phyloP scores from a whole-genome alignment of 1,140 invertebrate species.

The Antheraea pernyi region DNA sequence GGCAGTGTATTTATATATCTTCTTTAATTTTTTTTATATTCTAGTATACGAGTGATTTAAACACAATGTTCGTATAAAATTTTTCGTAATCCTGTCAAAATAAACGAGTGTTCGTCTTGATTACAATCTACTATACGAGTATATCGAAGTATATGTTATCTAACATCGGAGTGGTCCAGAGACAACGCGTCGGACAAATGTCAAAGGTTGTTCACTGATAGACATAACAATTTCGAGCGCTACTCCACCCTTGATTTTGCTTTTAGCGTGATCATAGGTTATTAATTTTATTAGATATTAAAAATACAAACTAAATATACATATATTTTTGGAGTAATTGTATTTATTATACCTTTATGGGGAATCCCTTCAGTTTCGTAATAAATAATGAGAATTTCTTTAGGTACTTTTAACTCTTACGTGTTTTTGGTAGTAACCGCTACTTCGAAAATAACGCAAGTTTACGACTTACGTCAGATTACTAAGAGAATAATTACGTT shows the following conservation, averaged over 20 bases:
- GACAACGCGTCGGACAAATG: constrained; percentile 12
- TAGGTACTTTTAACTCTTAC: no score
- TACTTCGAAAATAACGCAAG: background rate
- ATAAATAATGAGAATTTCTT: no score
- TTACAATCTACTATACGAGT: background rate
- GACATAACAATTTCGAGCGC: constrained; percentile 21
- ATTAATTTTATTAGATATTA: background rate
- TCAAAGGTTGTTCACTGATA: constrained; percentile 19
- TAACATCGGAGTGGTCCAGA: constrained; percentile 3
- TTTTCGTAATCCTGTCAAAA: no score
- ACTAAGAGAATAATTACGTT: background rate
- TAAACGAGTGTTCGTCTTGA: constrained; percentile 2
- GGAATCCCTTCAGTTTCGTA: background rate
- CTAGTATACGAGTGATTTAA: no score
- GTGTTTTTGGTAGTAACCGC: no score
- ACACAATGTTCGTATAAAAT: no score
- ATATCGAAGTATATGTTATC: constrained; percentile 12
- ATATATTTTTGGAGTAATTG: background rate
- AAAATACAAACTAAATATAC: background rate
- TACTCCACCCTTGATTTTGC: background rate
- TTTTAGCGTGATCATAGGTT: background rate
- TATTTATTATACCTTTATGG: background rate
- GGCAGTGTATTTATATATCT: no score
- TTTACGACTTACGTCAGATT: background rate
- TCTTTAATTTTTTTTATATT: no score